A percentile compares a stretch with the other conserved stretches of the same genome.
These are phyloP conservation scores for Crotalus horridus DNA, from an alignment of 2,113 vertebrate genomes.

Conservation along the genomic window DNA sequence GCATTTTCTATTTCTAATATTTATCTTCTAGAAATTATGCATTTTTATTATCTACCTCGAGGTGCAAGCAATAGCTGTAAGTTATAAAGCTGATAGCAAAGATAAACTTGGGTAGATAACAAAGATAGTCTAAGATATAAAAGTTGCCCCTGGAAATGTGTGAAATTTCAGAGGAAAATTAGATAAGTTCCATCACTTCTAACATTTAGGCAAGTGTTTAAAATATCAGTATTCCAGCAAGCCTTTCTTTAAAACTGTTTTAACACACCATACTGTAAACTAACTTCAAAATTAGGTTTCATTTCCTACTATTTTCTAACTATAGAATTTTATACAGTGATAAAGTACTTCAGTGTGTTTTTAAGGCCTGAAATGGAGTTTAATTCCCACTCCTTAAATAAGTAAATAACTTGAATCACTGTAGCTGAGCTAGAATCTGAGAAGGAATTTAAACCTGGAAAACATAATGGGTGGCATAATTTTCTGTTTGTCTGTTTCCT, in stretches of 20 bases:
- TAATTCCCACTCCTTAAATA: not conserved
- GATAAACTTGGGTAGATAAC: not conserved
- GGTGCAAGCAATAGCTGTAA: not conserved
- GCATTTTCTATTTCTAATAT: not conserved
- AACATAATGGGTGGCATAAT: not conserved
- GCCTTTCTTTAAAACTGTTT: not conserved
- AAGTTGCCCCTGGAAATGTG: not conserved
- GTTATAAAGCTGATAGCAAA: not conserved
- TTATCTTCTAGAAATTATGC: not conserved
- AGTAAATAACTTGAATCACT: not conserved
- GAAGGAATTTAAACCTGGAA: not conserved
- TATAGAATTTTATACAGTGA: not conserved
- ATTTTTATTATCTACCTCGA: not conserved
- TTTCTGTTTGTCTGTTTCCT: not conserved
- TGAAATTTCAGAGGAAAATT: not conserved
- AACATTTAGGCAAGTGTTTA: not conserved
- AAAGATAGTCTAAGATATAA: not conserved
- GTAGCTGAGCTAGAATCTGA: not conserved
- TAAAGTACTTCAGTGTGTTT: not conserved
- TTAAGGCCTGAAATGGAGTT: not conserved
- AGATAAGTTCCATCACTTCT: not conserved
- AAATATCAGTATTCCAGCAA: not conserved
- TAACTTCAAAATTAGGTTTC: not conserved
- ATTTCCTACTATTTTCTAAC: not conserved
- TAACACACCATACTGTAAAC: not conserved